phyloP scores from a whole-genome alignment of 1,140 invertebrate species.

The Drosophila yakuba region DNA sequence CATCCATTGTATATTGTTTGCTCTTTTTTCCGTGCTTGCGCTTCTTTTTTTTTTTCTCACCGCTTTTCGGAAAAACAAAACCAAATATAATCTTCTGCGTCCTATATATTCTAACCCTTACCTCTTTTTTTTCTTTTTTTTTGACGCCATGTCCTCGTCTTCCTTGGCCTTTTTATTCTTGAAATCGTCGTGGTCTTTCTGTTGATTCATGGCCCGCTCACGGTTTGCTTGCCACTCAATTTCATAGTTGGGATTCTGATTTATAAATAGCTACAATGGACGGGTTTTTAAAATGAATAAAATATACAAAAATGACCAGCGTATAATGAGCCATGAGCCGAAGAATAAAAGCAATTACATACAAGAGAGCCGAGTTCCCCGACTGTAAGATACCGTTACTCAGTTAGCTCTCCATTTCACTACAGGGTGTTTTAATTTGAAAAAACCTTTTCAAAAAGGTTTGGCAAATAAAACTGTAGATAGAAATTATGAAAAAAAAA shows the following conservation, averaged over 20 bases:
- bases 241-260: conserved; percentile 93
- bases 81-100: background rate
- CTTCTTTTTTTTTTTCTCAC: conserved; percentile 86
- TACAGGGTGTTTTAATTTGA: too few relatives aligned
- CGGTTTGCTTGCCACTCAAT: conserved; percentile 92
- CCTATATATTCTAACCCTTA: conserved; percentile 6
- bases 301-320: background rate
- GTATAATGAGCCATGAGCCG: too few relatives aligned
- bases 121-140: conserved; percentile 80
- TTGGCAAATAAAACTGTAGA: too few relatives aligned
- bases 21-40: conserved; percentile 87
- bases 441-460: too few relatives aligned
- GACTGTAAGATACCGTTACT: too few relatives aligned
- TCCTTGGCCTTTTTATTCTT: conserved; percentile 82
- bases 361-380: too few relatives aligned
- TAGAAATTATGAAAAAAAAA: too few relatives aligned
- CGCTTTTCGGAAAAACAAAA: conserved; percentile 5
- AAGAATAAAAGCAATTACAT: too few relatives aligned
- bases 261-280: conserved; percentile 88
- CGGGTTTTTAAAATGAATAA: background rate
- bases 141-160: conserved; percentile 76
- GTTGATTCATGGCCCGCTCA: conserved; percentile 88
- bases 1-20: conserved; percentile 83
- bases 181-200: conserved; percentile 84
- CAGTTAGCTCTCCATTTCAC: too few relatives aligned